These are phyloP conservation scores for Branchipolynoe longqiensis DNA, from an alignment of 2,888 invertebrate genomes.

Conservation along the genomic window DNA sequence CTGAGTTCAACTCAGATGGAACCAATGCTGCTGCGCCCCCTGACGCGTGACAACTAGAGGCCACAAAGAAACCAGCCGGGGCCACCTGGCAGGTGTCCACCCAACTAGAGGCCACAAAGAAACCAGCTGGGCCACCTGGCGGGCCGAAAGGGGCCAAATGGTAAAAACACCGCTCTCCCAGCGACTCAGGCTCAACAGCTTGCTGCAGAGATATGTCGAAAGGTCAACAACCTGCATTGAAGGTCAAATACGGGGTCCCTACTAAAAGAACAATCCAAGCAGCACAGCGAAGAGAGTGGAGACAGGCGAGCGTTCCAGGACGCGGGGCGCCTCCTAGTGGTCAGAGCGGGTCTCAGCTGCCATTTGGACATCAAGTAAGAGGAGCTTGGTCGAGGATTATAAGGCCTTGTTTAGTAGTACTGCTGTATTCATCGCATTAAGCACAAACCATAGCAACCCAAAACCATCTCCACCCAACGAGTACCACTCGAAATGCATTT, in stretches of 20 bases:
- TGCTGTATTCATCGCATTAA: slow-evolving; percentile 26
- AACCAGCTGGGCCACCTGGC: no score
- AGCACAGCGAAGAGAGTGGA: slow-evolving; percentile 44
- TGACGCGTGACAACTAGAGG: no score
- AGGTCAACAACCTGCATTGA: slow-evolving; percentile 51
- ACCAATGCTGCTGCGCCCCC: no score
- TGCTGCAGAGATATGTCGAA: slow-evolving; percentile 51
- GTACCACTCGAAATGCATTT: slow-evolving; percentile 51
- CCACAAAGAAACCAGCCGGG: no score
- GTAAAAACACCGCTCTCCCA: neutral
- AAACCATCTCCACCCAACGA: neutral
- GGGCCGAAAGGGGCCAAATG: neutral
- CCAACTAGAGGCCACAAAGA: no score
- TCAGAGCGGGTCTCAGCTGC: slow-evolving; percentile 48
- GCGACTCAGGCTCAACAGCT: neutral
- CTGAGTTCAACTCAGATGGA: no score
- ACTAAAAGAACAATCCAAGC: slow-evolving; percentile 30
- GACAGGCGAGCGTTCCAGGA: no score
- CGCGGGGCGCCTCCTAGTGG: no score
- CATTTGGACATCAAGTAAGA: slow-evolving; percentile 50
- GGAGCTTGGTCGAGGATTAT: slow-evolving; percentile 52
- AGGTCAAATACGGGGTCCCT: slow-evolving; percentile 40
- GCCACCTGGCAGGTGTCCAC: no score
- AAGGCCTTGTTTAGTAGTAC: slow-evolving; percentile 27
- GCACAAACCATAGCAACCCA: slow-evolving; percentile 47